Evolutionary conservation across 30 jellyfish, hydroid and myxozoan species (phyloP), one percentile per base, ranked within the genome.

Genomic region (Mastigias papua): DNA sequence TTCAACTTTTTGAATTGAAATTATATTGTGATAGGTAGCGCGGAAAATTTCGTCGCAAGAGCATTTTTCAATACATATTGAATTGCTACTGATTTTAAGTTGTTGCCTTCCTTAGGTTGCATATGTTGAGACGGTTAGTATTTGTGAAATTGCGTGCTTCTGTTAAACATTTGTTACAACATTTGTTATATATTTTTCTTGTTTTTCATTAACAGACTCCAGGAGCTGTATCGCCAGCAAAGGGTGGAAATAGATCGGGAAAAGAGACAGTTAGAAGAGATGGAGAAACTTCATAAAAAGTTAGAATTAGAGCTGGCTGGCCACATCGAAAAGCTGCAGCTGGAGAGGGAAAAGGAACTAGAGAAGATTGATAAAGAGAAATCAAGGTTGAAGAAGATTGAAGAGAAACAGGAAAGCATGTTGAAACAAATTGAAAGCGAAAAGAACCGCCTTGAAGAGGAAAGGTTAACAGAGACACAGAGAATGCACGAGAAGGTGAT

Each of bases 271-370:
- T 88, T 96, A 34, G 99, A 96, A 64, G 97, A 90, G 37, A 91
- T 96, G 98, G 98, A 90, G 54, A 75, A 67, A 30, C 98, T 86
- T 2, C 99, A 96, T 54, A 74, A 79, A 86, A 80, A 81, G 32
- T 76, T 96, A 61, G 97, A 89, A 46, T 17, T 28, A 15, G 95
- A 90, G 33, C 73, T 96, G 30, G 86, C 98, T 22, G 49, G 85
- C 37, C 98, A 96, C 71, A 96, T 96, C n/a, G 92, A 60, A 69
- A 86, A 98, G 82, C 78, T 96, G 37, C 99, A 96, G 37, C 31
- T 28, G 21, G 99, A 96, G 64, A 65, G 99, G 70, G 97, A 85
- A 35, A 73, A 33, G 0, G 98, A 96, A 70, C 91, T 96, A 49
- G 82, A 74, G 66, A 82, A 83, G 37, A 96, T 96, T 37, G 86